Conservation (phyloP, 2,888 invertebrate genomes). For the Heliconius sara region DNA sequence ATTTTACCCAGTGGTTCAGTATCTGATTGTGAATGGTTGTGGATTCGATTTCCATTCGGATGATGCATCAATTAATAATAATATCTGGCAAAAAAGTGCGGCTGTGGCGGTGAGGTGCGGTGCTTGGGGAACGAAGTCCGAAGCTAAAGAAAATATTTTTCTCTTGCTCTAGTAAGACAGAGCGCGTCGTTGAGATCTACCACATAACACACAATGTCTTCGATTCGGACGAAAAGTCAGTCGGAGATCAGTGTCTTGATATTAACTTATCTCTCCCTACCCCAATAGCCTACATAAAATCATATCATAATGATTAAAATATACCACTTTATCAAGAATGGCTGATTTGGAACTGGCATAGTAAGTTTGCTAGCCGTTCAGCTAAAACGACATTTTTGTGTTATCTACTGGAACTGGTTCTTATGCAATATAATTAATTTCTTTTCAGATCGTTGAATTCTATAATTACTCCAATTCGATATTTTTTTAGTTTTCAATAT, state of each 20-base stretch:
- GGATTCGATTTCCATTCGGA: no score
- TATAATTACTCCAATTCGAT: neutral
- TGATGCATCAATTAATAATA: no score
- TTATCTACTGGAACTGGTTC: constrained; percentile 37
- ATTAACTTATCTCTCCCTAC: neutral
- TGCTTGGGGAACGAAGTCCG: no score
- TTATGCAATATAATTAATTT: constrained; percentile 31
- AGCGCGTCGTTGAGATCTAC: no score
- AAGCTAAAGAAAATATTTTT: no score
- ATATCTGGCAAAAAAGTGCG: no score
- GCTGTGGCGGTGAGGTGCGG: no score
- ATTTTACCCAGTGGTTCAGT: no score
- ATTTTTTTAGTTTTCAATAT: neutral
- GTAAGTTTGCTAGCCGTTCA: constrained; percentile 3
- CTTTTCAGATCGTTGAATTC: constrained; percentile 17
- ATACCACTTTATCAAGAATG: neutral
- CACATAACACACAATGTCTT: no score
- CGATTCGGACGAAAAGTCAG: no score
- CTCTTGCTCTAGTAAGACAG: no score
- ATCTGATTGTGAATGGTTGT: no score
- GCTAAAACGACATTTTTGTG: constrained; percentile 38
- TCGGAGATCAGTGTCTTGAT: neutral
- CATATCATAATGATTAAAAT: neutral
- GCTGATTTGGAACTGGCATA: constrained; percentile 2
- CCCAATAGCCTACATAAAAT: neutral